Evolutionary conservation across 2,888 invertebrate species (phyloP), one percentile per base, ranked within the genome.

Genomic region (Girardia tigrina): DNA sequence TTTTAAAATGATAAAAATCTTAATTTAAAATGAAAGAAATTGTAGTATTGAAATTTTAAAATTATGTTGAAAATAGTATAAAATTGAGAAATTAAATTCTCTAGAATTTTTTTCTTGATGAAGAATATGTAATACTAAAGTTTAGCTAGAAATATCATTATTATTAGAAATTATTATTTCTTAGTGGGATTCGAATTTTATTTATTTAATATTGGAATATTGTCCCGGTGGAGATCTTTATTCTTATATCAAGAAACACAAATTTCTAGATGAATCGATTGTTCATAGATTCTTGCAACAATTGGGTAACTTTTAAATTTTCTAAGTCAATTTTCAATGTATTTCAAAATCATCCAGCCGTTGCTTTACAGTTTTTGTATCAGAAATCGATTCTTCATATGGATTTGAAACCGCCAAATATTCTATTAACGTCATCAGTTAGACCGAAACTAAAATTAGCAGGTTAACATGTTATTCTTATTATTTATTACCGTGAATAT

Each of bases 381-480:
- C 80, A 80, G 26, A 79, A 82, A 74, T 89, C 90, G 78, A 88
- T 93, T 1, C 89, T 89, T 12, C 92, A 93, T 80, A 90, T 92
- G 88, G 92, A 93, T 83, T 85, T 93, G 0, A 93, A 93, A 80
- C 93, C 93, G 0, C 90, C 91, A 80, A 93, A 93, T 82, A 86
- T 93, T 71, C 84, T 93, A 16, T 85, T 92, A 0, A 88, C 88
- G 36, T 88, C 87, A 28, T 86, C 85, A 27, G 86, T 88, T 0
- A 87, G 87, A 77, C 88, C 90, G 20, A 86, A 86, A 1, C 85
- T 92, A 0, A 92, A 92, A 84, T 88, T 92, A 0, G 91, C 86
- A 83, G 88, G 88, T 88, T 80, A 77, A 84, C 81, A 76, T 26
- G 8, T 42, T 8, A 56, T 8, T n/a, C n/a, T n/a, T n/a, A n/a